A percentile compares a stretch with the other conserved stretches of the same genome.
Evolutionary conservation across 1,140 invertebrate genomes (phyloP).

Genomic region (Drosophila baimaii): DNA sequence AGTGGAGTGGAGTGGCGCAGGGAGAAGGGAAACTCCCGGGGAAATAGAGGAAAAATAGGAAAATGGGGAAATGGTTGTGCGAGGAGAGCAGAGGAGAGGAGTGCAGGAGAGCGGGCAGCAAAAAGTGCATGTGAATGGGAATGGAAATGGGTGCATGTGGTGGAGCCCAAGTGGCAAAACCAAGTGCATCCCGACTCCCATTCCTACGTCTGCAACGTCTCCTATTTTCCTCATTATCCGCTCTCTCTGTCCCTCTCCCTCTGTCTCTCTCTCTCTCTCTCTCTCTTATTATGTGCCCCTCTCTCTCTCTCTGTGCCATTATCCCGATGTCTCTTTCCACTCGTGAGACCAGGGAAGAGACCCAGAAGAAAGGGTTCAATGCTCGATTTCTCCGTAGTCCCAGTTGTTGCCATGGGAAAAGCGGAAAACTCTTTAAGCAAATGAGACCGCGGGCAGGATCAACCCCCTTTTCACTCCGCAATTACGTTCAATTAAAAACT

Average conservation of each 20-base stretch:
- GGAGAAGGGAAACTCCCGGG: constrained; percentile 3
- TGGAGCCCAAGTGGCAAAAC: constrained; percentile 39
- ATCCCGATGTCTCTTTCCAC: constrained; percentile 19
- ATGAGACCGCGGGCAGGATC: constrained; percentile 56
- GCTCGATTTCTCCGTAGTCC: constrained; percentile 65
- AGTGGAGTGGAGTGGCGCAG: not conserved
- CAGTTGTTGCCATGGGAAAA: constrained; percentile 67
- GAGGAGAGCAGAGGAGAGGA: not conserved
- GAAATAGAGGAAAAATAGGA: constrained; percentile 19
- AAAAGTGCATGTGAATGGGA: constrained; percentile 50
- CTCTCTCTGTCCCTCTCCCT: constrained; percentile 13
- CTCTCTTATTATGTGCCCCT: not conserved
- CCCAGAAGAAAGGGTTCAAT: constrained; percentile 74
- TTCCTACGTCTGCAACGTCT: constrained; percentile 3
- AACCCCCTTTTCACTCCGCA: constrained; percentile 40
- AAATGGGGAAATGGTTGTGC: constrained; percentile 7
- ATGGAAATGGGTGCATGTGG: constrained; percentile 62
- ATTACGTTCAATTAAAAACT: constrained; percentile 68
- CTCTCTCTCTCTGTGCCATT: constrained; percentile 10
- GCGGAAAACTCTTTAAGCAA: constrained; percentile 32
- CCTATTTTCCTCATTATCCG: constrained; percentile 18
- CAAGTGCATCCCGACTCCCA: constrained; percentile 35
- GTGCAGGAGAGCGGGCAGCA: constrained; percentile 2
- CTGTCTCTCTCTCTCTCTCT: not conserved
- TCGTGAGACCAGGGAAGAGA: constrained; percentile 16